Evolutionary conservation across 2,797 vertebrate species (phyloP).

Genomic region (Babyrousa celebensis): DNA sequence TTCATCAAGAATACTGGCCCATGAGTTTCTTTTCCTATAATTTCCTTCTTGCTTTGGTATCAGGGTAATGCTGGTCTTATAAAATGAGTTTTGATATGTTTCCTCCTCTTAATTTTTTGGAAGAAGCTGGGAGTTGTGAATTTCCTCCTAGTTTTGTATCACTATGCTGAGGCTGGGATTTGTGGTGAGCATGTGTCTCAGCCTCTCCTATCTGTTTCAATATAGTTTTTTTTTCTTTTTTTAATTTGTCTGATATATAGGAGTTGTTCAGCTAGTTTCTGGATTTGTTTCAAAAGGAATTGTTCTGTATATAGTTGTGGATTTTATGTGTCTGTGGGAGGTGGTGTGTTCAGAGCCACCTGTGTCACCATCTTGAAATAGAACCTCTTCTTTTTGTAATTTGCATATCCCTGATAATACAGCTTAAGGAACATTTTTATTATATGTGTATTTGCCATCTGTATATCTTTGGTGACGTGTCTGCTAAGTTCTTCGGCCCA

Average conservation of each 20-base stretch:
- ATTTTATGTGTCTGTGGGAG: background rate
- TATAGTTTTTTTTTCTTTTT: background rate
- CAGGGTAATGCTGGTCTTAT: background rate
- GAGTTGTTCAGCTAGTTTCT: background rate
- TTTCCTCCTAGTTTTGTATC: background rate
- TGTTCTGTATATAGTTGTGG: background rate
- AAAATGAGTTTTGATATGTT: background rate
- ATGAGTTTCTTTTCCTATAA: background rate
- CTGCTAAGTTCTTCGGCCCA: background rate
- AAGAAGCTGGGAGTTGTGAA: background rate
- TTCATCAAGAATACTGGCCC: background rate
- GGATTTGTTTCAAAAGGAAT: background rate
- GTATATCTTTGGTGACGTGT: background rate
- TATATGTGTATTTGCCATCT: background rate
- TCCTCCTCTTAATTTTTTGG: background rate
- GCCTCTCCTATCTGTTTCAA: background rate
- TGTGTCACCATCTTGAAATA: background rate
- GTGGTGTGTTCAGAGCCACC: background rate
- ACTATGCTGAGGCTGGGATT: background rate
- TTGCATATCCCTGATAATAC: background rate
- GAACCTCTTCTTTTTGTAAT: background rate
- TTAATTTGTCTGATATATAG: background rate
- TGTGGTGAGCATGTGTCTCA: background rate
- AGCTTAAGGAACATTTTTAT: background rate
- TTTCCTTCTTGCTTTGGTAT: background rate